A percentile compares a stretch with the other conserved stretches of the same genome.
These are phyloP conservation scores for Tauraco erythrolophus DNA, from an alignment of 2,113 vertebrate species.

Conservation along the genomic window DNA sequence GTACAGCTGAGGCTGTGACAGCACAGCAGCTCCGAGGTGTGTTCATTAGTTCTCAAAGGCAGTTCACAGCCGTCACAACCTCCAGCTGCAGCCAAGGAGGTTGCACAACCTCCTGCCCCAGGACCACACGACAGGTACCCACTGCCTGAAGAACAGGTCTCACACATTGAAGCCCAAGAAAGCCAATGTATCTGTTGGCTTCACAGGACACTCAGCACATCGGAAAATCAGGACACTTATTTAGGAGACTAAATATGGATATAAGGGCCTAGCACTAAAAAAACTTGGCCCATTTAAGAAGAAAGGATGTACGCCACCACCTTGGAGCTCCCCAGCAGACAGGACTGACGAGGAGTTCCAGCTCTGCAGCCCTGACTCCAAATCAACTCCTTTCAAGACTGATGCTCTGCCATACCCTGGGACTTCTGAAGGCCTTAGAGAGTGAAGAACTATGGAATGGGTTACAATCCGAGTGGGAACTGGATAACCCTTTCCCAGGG, in stretches of 20 bases:
- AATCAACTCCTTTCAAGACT: conserved; percentile 31
- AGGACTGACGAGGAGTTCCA: not conserved
- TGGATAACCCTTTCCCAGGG: conserved; percentile 1
- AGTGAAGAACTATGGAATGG: not conserved
- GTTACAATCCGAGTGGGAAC: not conserved
- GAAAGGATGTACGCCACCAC: conserved; percentile 50
- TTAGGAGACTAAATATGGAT: conserved; percentile 64
- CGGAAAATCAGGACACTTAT: conserved; percentile 61
- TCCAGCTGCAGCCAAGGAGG: not conserved
- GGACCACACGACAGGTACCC: not conserved
- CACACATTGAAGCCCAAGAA: not conserved
- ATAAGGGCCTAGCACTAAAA: conserved; percentile 54
- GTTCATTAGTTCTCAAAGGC: not conserved
- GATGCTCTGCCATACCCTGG: not conserved
- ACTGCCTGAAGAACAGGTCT: not conserved
- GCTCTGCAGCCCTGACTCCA: not conserved
- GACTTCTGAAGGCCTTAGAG: conserved; percentile 28
- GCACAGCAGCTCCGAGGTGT: accelerated
- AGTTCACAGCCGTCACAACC: not conserved
- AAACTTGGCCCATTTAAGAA: conserved; percentile 64
- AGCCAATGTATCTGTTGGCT: not conserved
- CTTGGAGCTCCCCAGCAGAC: conserved; percentile 56
- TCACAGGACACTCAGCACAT: conserved; percentile 47
- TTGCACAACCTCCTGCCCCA: not conserved
- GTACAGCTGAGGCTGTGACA: not conserved